Evolutionary conservation across 2,797 vertebrate genomes (phyloP).

Genomic region (Argentina silus): DNA sequence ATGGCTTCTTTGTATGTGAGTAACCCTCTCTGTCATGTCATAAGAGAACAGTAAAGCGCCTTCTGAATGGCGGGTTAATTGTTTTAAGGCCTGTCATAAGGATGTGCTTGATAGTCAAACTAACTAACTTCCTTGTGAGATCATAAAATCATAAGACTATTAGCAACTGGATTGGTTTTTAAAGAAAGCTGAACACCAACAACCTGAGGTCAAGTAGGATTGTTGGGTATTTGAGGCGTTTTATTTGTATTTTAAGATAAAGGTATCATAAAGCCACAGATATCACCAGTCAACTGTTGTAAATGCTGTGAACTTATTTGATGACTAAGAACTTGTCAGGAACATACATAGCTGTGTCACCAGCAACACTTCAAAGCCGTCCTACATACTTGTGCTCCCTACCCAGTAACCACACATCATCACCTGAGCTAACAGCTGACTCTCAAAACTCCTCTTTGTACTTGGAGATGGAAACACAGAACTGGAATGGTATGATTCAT

Average conservation of each 20-base stretch:
- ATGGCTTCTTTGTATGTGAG: background rate
- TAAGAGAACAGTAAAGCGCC: background rate
- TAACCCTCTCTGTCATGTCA: background rate
- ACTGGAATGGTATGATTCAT: too few species aligned
- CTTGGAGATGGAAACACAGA: background rate
- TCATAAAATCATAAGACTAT: background rate
- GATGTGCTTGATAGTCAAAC: conserved; percentile 4
- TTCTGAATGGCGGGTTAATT: background rate
- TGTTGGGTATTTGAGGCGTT: background rate
- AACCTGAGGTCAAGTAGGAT: background rate
- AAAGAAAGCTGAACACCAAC: background rate
- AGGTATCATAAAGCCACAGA: background rate
- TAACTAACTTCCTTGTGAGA: background rate
- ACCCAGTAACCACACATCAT: background rate
- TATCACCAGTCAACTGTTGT: background rate
- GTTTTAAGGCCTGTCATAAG: background rate
- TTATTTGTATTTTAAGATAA: background rate
- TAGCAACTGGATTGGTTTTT: background rate
- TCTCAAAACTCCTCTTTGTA: background rate
- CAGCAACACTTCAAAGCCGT: background rate
- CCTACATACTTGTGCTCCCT: background rate
- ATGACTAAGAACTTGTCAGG: background rate
- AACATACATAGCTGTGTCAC: background rate
- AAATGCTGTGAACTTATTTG: background rate
- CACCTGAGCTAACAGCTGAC: background rate